A percentile compares a stretch with the other conserved stretches of the same genome.
Evolutionary conservation across 1,140 invertebrate genomes (phyloP).

Genomic region (Drosophila lacertosa): DNA sequence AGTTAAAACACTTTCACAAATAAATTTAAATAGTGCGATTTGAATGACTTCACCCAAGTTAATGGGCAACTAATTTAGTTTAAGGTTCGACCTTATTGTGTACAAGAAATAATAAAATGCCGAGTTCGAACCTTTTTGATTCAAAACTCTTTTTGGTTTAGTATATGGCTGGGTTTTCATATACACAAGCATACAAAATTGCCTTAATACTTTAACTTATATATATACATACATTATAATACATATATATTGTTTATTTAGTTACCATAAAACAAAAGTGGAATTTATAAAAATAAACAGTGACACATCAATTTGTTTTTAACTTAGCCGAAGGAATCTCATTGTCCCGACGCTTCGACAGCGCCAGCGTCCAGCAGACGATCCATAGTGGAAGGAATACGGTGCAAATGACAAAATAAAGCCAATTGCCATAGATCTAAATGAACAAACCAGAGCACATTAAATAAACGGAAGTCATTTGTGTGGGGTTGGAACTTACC

Average conservation of each 20-base stretch:
- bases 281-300: conserved; percentile 1
- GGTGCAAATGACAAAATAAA: conserved; percentile 85
- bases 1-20: too few relatives aligned
- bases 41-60: too few relatives aligned
- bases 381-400: conserved; percentile 87
- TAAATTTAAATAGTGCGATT: too few relatives aligned
- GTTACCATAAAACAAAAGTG: conserved; percentile 15
- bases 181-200: not conserved
- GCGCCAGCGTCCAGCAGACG: conserved; percentile 85
- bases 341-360: conserved; percentile 43
- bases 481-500: conserved; percentile 77
- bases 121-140: too few relatives aligned
- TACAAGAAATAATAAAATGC: too few relatives aligned
- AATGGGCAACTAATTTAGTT: too few relatives aligned
- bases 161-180: too few relatives aligned
- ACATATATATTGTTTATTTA: conserved; percentile 17
- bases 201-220: not conserved
- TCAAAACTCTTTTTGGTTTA: too few relatives aligned
- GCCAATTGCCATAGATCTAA: conserved; percentile 88
- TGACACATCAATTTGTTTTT: conserved; percentile 49
- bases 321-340: conserved; percentile 31
- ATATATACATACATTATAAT: not conserved
- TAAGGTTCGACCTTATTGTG: too few relatives aligned
- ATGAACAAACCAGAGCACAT: conserved; percentile 2
- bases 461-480: not conserved